Evolutionary conservation across 2,797 vertebrate genomes (phyloP).

Genomic region (Aphelocoma californica): DNA sequence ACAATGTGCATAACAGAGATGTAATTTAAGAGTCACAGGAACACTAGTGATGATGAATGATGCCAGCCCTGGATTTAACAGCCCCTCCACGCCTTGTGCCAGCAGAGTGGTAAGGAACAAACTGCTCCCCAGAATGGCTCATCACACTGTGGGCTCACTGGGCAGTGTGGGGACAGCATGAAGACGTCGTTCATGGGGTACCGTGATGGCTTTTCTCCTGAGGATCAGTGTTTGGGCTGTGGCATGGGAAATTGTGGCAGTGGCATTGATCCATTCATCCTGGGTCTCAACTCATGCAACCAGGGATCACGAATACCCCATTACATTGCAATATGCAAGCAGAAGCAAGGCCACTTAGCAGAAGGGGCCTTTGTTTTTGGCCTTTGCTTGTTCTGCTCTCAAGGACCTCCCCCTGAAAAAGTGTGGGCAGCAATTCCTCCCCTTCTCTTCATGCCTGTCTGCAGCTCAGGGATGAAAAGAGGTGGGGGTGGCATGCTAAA

Average conservation of each 20-base stretch:
- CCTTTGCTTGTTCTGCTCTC: background rate
- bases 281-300: background rate
- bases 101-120: background rate
- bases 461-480: background rate
- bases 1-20: too few species aligned
- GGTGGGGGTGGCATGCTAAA: rapidly evolving
- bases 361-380: background rate
- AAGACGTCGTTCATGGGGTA: background rate
- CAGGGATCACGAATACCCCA: background rate
- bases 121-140: background rate
- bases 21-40: background rate
- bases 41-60: rapidly evolving
- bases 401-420: background rate
- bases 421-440: background rate
- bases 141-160: background rate
- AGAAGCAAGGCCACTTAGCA: background rate
- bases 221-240: background rate
- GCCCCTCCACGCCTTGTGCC: background rate
- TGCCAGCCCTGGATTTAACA: background rate
- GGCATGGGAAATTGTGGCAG: background rate
- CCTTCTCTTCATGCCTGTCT: background rate
- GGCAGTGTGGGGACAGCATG: background rate
- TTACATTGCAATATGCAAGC: background rate
- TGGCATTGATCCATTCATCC: background rate
- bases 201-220: background rate